A percentile compares a stretch with the other conserved stretches of the same genome.
These are phyloP conservation scores for Eurois occulta DNA, from an alignment of 2,888 invertebrate genomes.

Conservation along the genomic window DNA sequence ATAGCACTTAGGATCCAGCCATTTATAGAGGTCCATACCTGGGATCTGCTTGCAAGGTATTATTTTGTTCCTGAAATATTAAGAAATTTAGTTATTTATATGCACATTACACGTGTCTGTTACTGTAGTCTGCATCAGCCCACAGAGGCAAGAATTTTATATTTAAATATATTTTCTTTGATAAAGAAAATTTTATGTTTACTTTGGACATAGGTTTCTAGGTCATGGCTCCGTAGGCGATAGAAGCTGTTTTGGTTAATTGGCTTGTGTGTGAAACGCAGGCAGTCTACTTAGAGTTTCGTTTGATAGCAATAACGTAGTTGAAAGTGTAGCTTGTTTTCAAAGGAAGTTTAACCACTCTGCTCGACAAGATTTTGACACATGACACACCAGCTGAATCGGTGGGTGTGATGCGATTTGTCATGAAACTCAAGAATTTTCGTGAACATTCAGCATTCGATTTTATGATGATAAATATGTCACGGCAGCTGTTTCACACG, in stretches of 20 bases:
- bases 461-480: too few species aligned
- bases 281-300: constrained; percentile 13
- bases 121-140: neutral
- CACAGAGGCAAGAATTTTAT: too few species aligned
- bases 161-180: neutral
- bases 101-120: neutral
- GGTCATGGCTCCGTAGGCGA: neutral
- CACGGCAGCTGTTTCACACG: too few species aligned
- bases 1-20: constrained; percentile 57
- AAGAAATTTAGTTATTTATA: constrained; percentile 1
- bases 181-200: neutral
- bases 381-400: too few species aligned
- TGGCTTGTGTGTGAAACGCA: neutral
- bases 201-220: neutral
- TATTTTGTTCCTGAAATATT: constrained; percentile 58
- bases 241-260: constrained; percentile 9
- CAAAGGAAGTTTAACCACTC: neutral
- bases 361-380: too few species aligned
- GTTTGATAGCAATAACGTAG: neutral
- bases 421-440: too few species aligned
- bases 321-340: neutral
- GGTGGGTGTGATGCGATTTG: too few species aligned
- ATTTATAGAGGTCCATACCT: constrained; percentile 56
- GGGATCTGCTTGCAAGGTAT: constrained; percentile 58
- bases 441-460: too few species aligned